These are phyloP conservation scores for Gymnoscopelus microlampas DNA, from an alignment of 2,797 vertebrate genomes.

Conservation along the genomic window DNA sequence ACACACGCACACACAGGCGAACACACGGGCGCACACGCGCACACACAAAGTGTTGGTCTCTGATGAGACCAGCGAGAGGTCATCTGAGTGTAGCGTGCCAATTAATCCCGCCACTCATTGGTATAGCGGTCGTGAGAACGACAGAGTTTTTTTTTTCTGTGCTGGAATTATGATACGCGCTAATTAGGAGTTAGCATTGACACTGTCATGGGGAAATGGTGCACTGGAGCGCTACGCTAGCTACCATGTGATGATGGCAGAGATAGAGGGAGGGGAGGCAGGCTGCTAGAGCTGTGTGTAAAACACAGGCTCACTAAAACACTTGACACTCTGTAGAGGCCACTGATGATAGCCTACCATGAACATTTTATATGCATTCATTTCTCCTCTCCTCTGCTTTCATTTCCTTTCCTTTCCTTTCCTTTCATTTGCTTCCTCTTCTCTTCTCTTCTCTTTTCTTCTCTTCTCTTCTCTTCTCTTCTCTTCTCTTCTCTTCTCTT, in stretches of 20 bases:
- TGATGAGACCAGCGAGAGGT: conserved; percentile 55
- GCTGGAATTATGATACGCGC: conserved; percentile 61
- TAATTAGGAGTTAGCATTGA: conserved; percentile 72
- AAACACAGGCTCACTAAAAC: conserved; percentile 13
- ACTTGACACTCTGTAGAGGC: neutral
- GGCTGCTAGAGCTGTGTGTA: conserved; percentile 28
- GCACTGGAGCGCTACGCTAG: conserved; percentile 29
- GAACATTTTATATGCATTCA: neutral
- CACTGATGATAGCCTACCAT: neutral
- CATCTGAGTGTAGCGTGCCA: conserved; percentile 60
- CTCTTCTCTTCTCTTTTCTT: too few species aligned
- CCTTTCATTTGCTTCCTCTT: too few species aligned
- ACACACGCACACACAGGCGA: conserved; percentile 12
- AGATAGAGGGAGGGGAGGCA: conserved; percentile 17
- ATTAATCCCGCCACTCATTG: conserved; percentile 78
- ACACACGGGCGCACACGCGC: conserved; percentile 18
- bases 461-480: conserved; percentile 54
- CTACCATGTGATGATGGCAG: conserved; percentile 40
- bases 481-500: conserved; percentile 38
- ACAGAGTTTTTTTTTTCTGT: conserved; percentile 38
- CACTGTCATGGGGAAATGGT: conserved; percentile 61
- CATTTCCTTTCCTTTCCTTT: conserved; percentile 22
- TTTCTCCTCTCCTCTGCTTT: conserved; percentile 2
- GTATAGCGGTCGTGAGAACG: conserved; percentile 43
- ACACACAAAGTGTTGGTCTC: conserved; percentile 29